Percentiles rank a stretch among this genome's conserved stretches.
These are phyloP conservation scores for Holocentrus rufus DNA, from an alignment of 2,797 vertebrate species.

Conservation along the genomic window DNA sequence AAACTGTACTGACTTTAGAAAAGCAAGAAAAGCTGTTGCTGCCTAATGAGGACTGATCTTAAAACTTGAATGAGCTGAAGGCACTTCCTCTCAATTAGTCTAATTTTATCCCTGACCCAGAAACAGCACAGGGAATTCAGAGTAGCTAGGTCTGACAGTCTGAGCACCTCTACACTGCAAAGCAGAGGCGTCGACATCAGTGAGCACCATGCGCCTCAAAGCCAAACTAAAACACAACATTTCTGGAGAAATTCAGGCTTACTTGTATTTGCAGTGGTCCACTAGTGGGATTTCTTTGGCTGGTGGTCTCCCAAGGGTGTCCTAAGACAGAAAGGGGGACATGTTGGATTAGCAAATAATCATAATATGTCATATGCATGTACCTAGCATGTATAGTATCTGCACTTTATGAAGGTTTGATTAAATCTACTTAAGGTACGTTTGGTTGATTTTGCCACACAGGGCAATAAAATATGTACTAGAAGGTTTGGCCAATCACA, in stretches of 20 bases:
- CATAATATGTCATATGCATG: neutral
- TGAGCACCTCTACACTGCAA: neutral
- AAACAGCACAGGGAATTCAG: neutral
- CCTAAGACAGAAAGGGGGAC: slow-evolving; percentile 75
- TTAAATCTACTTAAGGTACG: too few relatives aligned
- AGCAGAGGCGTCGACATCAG: too few relatives aligned
- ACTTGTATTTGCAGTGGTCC: slow-evolving; percentile 99
- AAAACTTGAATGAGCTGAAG: neutral
- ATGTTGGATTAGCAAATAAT: neutral
- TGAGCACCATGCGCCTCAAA: too few relatives aligned
- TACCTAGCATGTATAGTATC: too few relatives aligned
- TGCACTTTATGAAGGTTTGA: too few relatives aligned
- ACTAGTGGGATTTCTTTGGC: slow-evolving; percentile 93
- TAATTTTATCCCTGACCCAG: slow-evolving; percentile 21
- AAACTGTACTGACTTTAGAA: neutral
- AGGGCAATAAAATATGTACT: too few relatives aligned
- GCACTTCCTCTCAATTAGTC: slow-evolving; percentile 5
- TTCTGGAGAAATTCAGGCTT: slow-evolving; percentile 58
- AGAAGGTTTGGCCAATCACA: too few relatives aligned
- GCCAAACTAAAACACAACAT: neutral
- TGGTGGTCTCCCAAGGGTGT: slow-evolving; percentile 92
- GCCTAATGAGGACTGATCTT: neutral
- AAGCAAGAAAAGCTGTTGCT: neutral
- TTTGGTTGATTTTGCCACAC: too few relatives aligned
- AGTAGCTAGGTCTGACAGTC: neutral